Conservation (phyloP, 2,113 vertebrate genomes). For the Prochilodus magdalenae region DNA sequence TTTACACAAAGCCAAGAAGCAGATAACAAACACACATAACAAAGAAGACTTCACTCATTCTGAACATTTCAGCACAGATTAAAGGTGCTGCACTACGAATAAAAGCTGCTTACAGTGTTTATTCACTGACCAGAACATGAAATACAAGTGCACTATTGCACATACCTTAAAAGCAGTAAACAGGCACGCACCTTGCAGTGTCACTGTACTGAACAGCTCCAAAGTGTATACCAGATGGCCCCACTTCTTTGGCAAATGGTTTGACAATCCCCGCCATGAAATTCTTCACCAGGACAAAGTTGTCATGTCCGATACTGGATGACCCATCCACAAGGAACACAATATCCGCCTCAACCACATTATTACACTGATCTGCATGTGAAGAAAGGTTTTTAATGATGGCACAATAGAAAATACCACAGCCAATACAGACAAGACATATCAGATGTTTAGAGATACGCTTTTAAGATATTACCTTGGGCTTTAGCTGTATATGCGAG, state of each 20-base stretch:
- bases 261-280: slow-evolving; percentile 90
- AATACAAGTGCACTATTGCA: no score
- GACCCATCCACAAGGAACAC: slow-evolving; percentile 96
- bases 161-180: no score
- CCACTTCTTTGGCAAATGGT: slow-evolving; percentile 80
- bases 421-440: no score
- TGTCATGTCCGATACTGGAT: slow-evolving; percentile 90
- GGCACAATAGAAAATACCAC: not conserved
- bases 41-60: not conserved
- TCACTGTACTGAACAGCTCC: slow-evolving; percentile 93
- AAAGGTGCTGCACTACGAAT: no score
- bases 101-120: not conserved
- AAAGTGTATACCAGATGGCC: slow-evolving; percentile 83
- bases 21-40: not conserved
- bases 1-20: not conserved
- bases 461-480: slow-evolving; percentile 69
- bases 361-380: slow-evolving; percentile 83
- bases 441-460: not conserved
- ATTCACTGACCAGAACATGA: no score
- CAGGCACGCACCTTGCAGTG: slow-evolving; percentile 75
- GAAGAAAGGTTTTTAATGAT: no score
- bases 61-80: not conserved
- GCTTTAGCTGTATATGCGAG: slow-evolving; percentile 59
- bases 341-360: slow-evolving; percentile 88
- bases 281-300: slow-evolving; percentile 86